phyloP scores from a whole-genome alignment of 2,888 invertebrate species.

The Cephus spinipes region DNA sequence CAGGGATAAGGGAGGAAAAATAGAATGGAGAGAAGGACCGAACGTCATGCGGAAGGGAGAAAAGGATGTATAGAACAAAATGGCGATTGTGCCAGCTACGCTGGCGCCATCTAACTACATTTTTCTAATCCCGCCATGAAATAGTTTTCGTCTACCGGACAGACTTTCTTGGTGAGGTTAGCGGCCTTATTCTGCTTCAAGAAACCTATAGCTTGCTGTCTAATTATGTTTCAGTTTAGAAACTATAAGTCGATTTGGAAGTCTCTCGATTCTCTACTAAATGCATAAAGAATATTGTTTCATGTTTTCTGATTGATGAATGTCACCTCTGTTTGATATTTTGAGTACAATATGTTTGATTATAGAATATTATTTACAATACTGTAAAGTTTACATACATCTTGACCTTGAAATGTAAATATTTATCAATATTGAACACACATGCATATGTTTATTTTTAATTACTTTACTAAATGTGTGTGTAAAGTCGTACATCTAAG shows the following conservation, averaged over 20 bases:
- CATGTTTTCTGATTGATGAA: neutral
- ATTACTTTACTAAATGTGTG: neutral
- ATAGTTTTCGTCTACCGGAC: neutral
- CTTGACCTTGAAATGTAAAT: neutral
- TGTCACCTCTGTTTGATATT: neutral
- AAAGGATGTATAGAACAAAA: constrained; percentile 38
- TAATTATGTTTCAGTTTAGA: neutral
- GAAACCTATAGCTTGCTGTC: neutral
- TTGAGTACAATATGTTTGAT: neutral
- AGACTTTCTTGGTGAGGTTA: constrained; percentile 10
- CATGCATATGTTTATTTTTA: neutral
- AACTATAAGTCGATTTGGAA: neutral
- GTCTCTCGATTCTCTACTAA: neutral
- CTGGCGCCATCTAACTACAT: constrained; percentile 60
- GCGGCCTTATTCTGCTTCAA: constrained; percentile 5
- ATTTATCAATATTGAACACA: neutral
- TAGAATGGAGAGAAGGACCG: constrained; percentile 16
- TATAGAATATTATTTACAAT: neutral
- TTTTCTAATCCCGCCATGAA: constrained; percentile 55
- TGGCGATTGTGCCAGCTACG: constrained; percentile 50
- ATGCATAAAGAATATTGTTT: neutral
- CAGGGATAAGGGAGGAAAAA: constrained; percentile 22
- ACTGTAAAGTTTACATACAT: neutral
- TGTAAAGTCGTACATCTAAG: neutral
- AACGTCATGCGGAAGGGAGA: neutral